Conservation (phyloP, 1,140 invertebrate species). For the Odontomachus brunneus region DNA sequence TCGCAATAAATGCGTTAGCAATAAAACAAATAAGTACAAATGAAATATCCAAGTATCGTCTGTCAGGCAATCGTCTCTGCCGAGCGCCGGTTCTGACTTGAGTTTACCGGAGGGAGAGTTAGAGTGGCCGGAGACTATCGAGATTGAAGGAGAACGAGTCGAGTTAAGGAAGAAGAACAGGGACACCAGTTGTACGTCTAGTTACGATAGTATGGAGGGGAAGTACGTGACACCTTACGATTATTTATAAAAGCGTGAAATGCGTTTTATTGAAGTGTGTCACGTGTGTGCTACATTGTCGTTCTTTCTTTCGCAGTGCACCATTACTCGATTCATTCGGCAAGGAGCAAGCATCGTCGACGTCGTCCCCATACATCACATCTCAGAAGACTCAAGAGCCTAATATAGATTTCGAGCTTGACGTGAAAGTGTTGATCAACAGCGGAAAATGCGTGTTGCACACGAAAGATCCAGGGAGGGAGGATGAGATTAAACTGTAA, state of each 20-base stretch:
- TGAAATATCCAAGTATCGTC: conserved; percentile 10
- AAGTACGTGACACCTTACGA: conserved; percentile 75
- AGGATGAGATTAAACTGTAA: conserved; percentile 89
- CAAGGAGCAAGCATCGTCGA: conserved; percentile 80
- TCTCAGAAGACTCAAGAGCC: conserved; percentile 92
- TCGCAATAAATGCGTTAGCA: neutral
- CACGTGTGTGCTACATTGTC: conserved; percentile 24
- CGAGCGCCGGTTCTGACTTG: conserved; percentile 89
- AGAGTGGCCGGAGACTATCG: conserved; percentile 87
- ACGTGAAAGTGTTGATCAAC: conserved; percentile 98
- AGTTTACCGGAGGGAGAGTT: conserved; percentile 88
- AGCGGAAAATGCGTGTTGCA: conserved; percentile 98
- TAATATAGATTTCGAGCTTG: conserved; percentile 98
- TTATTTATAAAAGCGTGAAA: conserved; percentile 9
- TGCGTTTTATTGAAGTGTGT: conserved; percentile 11
- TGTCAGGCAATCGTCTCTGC: conserved; percentile 88
- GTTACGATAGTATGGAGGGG: conserved; percentile 85
- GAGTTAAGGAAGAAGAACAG: conserved; percentile 87
- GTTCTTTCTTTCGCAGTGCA: conserved; percentile 71
- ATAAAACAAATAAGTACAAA: neutral
- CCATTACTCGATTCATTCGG: conserved; percentile 80
- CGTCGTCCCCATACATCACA: conserved; percentile 83
- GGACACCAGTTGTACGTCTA: conserved; percentile 81
- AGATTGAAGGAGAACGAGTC: conserved; percentile 88
- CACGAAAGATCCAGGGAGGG: conserved; percentile 92